A percentile compares a stretch with the other conserved stretches of the same genome.
phyloP scores from a whole-genome alignment of 2,888 invertebrate species.

The Nasonia oneida region DNA sequence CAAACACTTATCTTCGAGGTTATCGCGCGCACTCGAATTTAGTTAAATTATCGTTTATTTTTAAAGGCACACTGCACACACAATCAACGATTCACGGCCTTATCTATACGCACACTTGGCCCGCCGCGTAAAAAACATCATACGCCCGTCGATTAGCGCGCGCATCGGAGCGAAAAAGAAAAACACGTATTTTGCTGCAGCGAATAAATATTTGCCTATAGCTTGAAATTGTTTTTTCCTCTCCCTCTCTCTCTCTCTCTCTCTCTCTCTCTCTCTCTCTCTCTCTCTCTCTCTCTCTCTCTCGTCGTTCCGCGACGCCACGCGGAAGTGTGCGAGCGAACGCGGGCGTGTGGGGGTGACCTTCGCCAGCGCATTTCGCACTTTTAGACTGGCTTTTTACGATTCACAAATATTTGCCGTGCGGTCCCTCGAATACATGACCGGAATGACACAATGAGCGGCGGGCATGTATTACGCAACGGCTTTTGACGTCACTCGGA shows the following conservation, averaged over 20 bases:
- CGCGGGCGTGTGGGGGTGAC: background rate
- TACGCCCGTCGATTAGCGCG: background rate
- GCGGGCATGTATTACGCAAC: background rate
- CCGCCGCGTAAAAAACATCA: background rate
- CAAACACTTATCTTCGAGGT: constrained; percentile 8
- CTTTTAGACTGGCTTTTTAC: constrained; percentile 16
- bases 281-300: background rate
- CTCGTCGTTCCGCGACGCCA: background rate
- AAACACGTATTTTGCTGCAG: background rate
- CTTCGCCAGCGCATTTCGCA: background rate
- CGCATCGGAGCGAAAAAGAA: background rate
- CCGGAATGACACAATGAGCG: constrained; percentile 4
- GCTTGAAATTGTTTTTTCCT: background rate
- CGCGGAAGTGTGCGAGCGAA: background rate
- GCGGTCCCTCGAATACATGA: constrained; percentile 14
- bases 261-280: background rate
- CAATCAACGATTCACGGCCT: background rate
- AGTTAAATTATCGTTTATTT: constrained; percentile 4
- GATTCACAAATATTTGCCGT: constrained; percentile 32
- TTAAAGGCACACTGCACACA: background rate
- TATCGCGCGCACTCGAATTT: background rate
- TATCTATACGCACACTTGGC: background rate
- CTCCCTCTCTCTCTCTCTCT: background rate
- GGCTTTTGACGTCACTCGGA: background rate
- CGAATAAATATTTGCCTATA: constrained; percentile 12